Base-by-base conservation (phyloP, 2,888 invertebrate genomes). In the Ethmia dodecea region DNA sequence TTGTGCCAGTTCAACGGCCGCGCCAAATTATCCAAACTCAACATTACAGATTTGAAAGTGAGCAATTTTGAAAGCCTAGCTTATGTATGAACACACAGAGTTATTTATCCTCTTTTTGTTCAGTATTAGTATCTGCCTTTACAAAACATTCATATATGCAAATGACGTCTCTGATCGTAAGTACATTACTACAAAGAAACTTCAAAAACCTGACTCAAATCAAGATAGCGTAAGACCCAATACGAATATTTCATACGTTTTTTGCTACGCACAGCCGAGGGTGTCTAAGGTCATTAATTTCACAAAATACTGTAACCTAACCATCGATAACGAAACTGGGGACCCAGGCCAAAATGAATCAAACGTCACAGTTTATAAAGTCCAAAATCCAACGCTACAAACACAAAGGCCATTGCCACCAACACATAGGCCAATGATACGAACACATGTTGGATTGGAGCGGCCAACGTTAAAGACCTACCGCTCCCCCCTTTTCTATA, bases 381-480 rank as follows among this genome's bases (percentile, higher is more conserved):
- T 60, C 43, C 43, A 62, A 55, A 59, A 66, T 74, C 37, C 47
- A 52, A 48, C 54, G 51, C 41, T 40, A 43, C 41, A 42, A 40
- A 18, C 39, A 38, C 40, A 55, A 45, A 60, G 59, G 60, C 62
- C 51, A 62, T 54, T 60, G 62, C 52, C 57, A 62, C 61, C 55
- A 55, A 56, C 55, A 55, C 63, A 68, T 52, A 68, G 76, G 76
- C 75, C 73, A 75, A 71, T 70, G 74, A 74, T 73, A 79, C 77
- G 73, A 79, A 78, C 81, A 81, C 77, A 81, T 80, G 80, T 75
- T 77, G 60, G 71, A 55, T 53, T 52, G 55, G 55, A 45, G 22
- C 52, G 57, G 35, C 79, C 77, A 75, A 40, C 27, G 40, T 33
- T 13, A 32, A 36, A 45, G 81, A 65, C 22, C 79, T 60, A 6